Base-by-base conservation (phyloP, 2,113 vertebrate species). In the Tricholaema leucomelas region DNA sequence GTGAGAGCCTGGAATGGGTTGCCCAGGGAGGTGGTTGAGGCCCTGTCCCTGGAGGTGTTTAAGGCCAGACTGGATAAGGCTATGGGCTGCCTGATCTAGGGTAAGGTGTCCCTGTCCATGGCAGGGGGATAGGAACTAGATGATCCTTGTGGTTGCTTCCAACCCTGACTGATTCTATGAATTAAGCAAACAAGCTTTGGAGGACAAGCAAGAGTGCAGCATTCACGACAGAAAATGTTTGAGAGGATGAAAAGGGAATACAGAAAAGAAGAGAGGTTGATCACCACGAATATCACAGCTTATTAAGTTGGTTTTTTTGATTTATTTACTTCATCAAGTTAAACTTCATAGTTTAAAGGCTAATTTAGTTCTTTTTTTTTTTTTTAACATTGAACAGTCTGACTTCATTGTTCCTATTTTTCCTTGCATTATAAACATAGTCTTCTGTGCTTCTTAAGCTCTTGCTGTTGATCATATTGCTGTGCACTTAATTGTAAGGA, bases 401-500 rank as follows among this genome's bases (percentile, higher is more conserved):
- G 40, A 30, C 42, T 91, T 85, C 31, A 76, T 87, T 79, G 40
- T 12, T 85, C 67, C 9, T 87, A 66, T 8, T 36, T 69, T 93
- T 44, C 5, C 16, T 50, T 84, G 44, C 30, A 72, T 92, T 82
- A 73, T 65, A 72, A 78, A 58, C 61, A 0, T 73, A 59, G 82
- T 85, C 23, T 73, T 92, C 56, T 70, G 24, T 77, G 19, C 3
- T 76, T 89, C 59, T 74, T 85, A 82, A 92, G 16, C 9, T 42
- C 30, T 87, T 87, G 3, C 35, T 95, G 17, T 89, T 82, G 59
- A 81, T 58, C n/a, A 28, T 88, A 85, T 72, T 91, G 74, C 38
- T 19, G 84, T 85, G 30, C 67, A 71, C 36, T 77, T 92, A 87
- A 82, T 80, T 82, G 31, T 77, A 79, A 87, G 64, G 59, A 94